Percentiles rank a stretch among this genome's conserved stretches.
These are phyloP conservation scores for Tetramorium simillimum DNA, from an alignment of 1,140 invertebrate genomes.

Conservation along the genomic window DNA sequence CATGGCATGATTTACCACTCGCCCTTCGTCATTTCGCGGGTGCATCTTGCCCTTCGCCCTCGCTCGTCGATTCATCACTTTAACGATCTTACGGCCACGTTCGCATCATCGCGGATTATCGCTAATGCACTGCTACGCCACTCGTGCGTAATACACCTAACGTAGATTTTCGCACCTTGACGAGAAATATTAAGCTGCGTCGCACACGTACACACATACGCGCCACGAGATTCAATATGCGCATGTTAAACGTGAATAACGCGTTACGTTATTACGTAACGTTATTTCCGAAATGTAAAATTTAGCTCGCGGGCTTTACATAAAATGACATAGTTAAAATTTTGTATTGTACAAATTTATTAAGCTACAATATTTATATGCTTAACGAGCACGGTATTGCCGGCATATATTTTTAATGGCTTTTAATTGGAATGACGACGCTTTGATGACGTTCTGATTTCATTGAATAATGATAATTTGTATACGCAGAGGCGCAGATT, in stretches of 20 bases:
- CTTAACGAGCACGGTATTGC: neutral
- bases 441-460: neutral
- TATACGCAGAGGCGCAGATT: neutral
- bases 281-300: constrained; percentile 29
- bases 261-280: constrained; percentile 18
- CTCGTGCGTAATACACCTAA: constrained; percentile 23
- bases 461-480: neutral
- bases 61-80: constrained; percentile 55
- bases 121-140: constrained; percentile 39
- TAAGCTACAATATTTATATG: constrained; percentile 31
- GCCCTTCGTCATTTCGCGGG: constrained; percentile 52
- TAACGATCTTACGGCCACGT: constrained; percentile 47
- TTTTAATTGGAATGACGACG: neutral
- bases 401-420: constrained; percentile 24
- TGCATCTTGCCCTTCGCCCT: constrained; percentile 53
- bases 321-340: constrained; percentile 29
- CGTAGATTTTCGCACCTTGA: constrained; percentile 14
- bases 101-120: constrained; percentile 42
- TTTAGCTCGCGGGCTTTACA: neutral
- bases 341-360: constrained; percentile 7
- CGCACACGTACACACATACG: too few relatives aligned
- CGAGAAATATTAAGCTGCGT: constrained; percentile 15
- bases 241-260: constrained; percentile 22
- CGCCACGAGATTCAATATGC: constrained; percentile 13
- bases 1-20: constrained; percentile 55